Percentiles rank a stretch among this genome's conserved stretches.
These are phyloP conservation scores for Taeniopygia guttata DNA, from an alignment of 2,797 vertebrate species.

Conservation along the genomic window DNA sequence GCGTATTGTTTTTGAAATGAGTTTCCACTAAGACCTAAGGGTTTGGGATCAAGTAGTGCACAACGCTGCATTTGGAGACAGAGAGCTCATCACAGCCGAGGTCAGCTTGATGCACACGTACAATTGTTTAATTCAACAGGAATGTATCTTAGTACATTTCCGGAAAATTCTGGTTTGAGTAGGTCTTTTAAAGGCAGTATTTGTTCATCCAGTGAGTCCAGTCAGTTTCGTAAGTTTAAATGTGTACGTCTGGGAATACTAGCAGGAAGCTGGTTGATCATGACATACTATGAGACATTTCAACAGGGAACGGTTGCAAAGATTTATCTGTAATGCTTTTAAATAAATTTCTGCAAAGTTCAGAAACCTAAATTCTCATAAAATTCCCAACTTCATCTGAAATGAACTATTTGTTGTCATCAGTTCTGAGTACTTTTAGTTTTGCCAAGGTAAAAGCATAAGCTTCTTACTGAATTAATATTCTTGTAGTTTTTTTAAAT, in stretches of 20 bases:
- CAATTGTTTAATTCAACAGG: conserved; percentile 70
- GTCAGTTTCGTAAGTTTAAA: conserved; percentile 60
- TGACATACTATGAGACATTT: conserved; percentile 55
- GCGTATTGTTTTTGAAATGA: conserved; percentile 60
- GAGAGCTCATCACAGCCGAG: conserved; percentile 62
- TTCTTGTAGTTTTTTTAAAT: conserved; percentile 34
- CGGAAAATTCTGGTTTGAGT: conserved; percentile 51
- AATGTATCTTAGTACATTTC: conserved; percentile 59
- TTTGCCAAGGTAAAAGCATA: conserved; percentile 58
- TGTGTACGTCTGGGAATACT: conserved; percentile 56
- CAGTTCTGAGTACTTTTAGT: conserved; percentile 60
- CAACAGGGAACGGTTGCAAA: conserved; percentile 52
- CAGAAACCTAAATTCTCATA: conserved; percentile 60
- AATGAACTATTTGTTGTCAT: conserved; percentile 64
- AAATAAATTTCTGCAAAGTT: conserved; percentile 65
- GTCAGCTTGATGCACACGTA: conserved; percentile 40
- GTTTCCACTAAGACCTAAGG: conserved; percentile 66
- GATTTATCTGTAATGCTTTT: conserved; percentile 49
- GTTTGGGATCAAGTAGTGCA: conserved; percentile 35
- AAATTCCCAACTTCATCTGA: conserved; percentile 66
- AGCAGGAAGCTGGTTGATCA: conserved; percentile 60
- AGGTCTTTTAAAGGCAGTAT: conserved; percentile 55
- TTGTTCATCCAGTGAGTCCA: conserved; percentile 50
- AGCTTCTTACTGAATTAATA: conserved; percentile 65
- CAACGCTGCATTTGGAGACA: conserved; percentile 62